Evolutionary conservation across 2,888 invertebrate genomes (phyloP).

Genomic region (Eristalis tenax): DNA sequence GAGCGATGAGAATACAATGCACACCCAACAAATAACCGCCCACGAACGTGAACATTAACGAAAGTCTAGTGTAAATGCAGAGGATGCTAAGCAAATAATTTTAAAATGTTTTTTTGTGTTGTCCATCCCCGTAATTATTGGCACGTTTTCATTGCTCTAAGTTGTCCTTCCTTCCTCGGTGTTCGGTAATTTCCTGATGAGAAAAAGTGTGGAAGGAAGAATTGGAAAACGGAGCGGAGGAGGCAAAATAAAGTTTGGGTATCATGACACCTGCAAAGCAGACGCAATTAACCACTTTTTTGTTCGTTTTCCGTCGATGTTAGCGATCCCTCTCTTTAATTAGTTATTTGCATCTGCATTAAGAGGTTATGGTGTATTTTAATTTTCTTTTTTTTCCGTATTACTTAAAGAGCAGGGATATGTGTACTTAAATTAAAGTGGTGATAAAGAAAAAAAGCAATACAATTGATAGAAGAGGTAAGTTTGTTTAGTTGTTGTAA

Average conservation of each 20-base stretch:
- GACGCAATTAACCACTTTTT: conserved; percentile 52
- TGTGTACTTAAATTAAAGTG: background rate
- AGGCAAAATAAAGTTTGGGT: conserved; percentile 42
- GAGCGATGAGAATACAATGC: background rate
- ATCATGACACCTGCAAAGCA: conserved; percentile 59
- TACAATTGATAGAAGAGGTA: too few relatives aligned
- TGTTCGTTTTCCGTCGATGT: conserved; percentile 15
- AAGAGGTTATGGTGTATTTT: conserved; percentile 2
- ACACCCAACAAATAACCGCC: background rate
- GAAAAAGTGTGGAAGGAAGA: conserved; percentile 1
- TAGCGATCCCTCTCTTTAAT: background rate
- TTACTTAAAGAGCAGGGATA: background rate
- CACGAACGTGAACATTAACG: conserved; percentile 16
- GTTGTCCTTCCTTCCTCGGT: background rate
- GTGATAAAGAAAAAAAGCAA: background rate
- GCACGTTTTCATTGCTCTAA: conserved; percentile 28
- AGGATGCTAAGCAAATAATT: conserved; percentile 53
- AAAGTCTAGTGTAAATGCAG: conserved; percentile 24
- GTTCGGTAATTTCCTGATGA: conserved; percentile 11
- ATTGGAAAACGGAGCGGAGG: background rate
- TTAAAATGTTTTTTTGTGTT: conserved; percentile 34
- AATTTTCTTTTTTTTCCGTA: background rate
- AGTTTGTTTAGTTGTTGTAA: too few relatives aligned
- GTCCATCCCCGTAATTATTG: conserved; percentile 32
- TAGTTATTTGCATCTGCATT: conserved; percentile 19